Evolutionary conservation across 2,797 vertebrate genomes (phyloP), one percentile per base, ranked within the genome.

Genomic region (Gallinago stenura): DNA sequence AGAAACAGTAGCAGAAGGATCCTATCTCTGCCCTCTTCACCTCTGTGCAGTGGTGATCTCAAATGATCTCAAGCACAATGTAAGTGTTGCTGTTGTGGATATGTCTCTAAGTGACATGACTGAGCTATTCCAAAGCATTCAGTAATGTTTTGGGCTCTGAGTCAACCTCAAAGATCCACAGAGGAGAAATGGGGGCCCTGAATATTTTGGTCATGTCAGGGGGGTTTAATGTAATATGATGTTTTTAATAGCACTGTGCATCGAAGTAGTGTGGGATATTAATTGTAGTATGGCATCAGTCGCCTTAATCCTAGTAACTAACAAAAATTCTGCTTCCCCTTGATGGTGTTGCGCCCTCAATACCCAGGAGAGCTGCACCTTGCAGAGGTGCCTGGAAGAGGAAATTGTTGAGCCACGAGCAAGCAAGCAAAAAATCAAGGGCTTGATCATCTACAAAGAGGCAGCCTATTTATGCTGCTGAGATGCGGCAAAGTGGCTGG

Each of bases 351-450:
- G 13, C 39, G 50, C 26, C 22, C n/a, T 61, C 39, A 66, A 25
- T 16, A 57, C 2, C 2, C 45, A 58, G 19, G 35, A 33, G 12
- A 45, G 39, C 30, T 65, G 20, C 12, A 58, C 20, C n/a, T 69
- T 48, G 10, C n/a, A 48, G 19, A 4, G 13, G 1, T 64, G 20
- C 20, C 31, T 51, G 53, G 31, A 83, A 26, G 11, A 58, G 15
- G 31, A 12, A 3, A 3, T 2, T 0, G 0, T 31, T 56, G 45
- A 54, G 20, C 50, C 10, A 3, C 17, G 30, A 82, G 13, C 18
- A 64, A 87, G 25, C 1, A 6, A 90, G 19, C 28, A 73, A 75
- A 68, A 91, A 30, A 56, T 20, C 31, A 61, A 69, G n/a, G 43
- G 3, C 54, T 57, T 56, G 20, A 56, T 72, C 25, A 35, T 37